phyloP scores from a whole-genome alignment of 2,797 vertebrate species.

The Rhincodon typus region DNA sequence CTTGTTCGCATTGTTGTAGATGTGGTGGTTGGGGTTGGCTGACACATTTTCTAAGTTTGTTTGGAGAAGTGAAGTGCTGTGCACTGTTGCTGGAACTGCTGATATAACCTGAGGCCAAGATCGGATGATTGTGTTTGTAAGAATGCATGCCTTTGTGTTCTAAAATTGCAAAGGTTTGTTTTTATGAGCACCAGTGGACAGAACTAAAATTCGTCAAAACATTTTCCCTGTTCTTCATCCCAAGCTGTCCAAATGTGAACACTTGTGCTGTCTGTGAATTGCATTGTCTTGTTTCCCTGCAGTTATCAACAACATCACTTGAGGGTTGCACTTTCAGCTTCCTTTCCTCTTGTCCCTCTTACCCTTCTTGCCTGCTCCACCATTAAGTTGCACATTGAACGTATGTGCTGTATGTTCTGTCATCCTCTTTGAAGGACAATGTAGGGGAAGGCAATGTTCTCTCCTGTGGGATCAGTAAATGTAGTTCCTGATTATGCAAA shows the following conservation, averaged over 20 bases:
- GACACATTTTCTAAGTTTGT: background rate
- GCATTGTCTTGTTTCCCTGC: background rate
- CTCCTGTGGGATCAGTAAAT: background rate
- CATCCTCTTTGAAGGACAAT: background rate
- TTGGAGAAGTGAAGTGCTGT: background rate
- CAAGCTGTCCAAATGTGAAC: background rate
- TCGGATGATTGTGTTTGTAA: background rate
- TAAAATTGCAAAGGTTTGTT: background rate
- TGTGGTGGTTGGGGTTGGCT: background rate
- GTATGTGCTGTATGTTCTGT: background rate
- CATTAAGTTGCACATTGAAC: background rate
- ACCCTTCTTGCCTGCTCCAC: background rate
- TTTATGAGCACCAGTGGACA: background rate
- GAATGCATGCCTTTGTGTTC: background rate
- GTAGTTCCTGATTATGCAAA: background rate
- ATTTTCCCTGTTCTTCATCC: background rate
- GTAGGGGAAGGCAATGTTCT: background rate
- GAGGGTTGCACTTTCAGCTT: background rate
- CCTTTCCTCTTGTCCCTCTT: background rate
- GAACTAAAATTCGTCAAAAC: background rate
- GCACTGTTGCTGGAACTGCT: background rate
- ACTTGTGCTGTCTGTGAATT: background rate
- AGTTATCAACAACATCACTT: background rate
- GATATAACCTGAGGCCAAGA: background rate
- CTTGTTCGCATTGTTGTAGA: background rate